Conservation (phyloP, 2,797 vertebrate species). For the Hoplostethus mediterraneus region DNA sequence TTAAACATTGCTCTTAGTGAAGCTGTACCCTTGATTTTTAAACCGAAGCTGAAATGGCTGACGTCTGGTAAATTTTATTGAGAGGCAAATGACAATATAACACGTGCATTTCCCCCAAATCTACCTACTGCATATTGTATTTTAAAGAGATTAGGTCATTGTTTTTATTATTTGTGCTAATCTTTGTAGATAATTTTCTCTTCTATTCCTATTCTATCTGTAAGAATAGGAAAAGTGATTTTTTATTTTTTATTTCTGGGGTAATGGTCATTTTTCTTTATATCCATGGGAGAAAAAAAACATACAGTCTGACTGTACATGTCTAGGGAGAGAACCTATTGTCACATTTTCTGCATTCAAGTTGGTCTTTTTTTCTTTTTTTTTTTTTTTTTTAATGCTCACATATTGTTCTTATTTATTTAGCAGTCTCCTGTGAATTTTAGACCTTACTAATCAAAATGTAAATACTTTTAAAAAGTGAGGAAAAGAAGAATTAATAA, state of each 20-base stretch:
- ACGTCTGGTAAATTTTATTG: slow-evolving; percentile 26
- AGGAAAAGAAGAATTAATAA: slow-evolving; percentile 74
- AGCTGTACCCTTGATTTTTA: slow-evolving; percentile 20
- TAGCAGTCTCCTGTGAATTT: slow-evolving; percentile 81
- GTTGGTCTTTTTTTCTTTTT: slow-evolving; percentile 79
- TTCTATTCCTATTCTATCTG: slow-evolving; percentile 41
- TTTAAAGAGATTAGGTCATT: slow-evolving; percentile 54
- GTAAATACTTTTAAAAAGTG: slow-evolving; percentile 87
- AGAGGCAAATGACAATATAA: slow-evolving; percentile 21
- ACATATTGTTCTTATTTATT: slow-evolving; percentile 89
- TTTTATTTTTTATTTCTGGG: slow-evolving; percentile 22
- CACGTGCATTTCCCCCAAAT: slow-evolving; percentile 23
- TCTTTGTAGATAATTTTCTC: slow-evolving; percentile 52
- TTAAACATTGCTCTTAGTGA: slow-evolving; percentile 24
- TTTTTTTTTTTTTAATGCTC: slow-evolving; percentile 68
- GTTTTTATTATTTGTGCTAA: slow-evolving; percentile 50
- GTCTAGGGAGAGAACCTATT: slow-evolving; percentile 71
- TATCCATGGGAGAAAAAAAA: slow-evolving; percentile 51
- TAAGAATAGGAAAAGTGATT: slow-evolving; percentile 27
- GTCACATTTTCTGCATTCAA: slow-evolving; percentile 80
- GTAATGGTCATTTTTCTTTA: slow-evolving; percentile 66
- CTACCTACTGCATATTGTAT: slow-evolving; percentile 35
- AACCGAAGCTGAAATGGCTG: slow-evolving; percentile 11
- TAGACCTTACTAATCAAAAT: slow-evolving; percentile 87
- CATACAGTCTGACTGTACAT: slow-evolving; percentile 65